Evolutionary conservation across 2,888 invertebrate genomes (phyloP), one percentile per base, ranked within the genome.

Genomic region (Gonocerus acuteangulatus): DNA sequence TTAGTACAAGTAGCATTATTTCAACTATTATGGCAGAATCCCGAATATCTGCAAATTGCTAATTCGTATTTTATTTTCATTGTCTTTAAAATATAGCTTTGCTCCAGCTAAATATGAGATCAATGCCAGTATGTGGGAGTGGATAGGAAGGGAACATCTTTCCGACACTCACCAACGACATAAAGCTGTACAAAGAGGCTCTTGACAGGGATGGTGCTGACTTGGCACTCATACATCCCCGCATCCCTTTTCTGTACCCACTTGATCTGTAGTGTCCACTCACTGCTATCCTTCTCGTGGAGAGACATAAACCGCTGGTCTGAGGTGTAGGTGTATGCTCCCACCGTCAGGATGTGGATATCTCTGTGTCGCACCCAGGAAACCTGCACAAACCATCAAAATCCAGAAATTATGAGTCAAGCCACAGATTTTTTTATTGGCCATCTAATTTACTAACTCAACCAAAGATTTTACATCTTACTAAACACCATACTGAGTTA

Each of bases 181-280:
- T 87, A 89, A 69, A 93, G 80, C 72, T 85, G 85, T 73, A 92
- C 90, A 73, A 90, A 90, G 79, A 87, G 89, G 72, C 88, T 87
- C 71, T 87, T 83, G 71, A 91, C 86, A 3, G 93, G 93, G 74
- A 91, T 90, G 65, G 92, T 92, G 73, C 90, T 90, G 72, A 93
- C 89, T 80, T 94, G 93, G 78, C 93, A 93, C 79, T 93, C 93
- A 79, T 93, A 94, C 70, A 89, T 78, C 1, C 75, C 75, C 65
- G 89, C 88, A 77, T 93, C 93, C 66, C 90, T 79, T 76, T 88
- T 87, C 77, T 92, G 92, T 64, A 89, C 87, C 87, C 89, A 93
- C 78, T 92, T 90, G 75, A 93, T 87, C 79, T 90, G 89, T 71
- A 93, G 79, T 69, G 90, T 92, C 92, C 93, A 93, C 77, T 92